These are phyloP conservation scores for Chloroceryle inda DNA, from an alignment of 2,797 vertebrate species.

Conservation along the genomic window DNA sequence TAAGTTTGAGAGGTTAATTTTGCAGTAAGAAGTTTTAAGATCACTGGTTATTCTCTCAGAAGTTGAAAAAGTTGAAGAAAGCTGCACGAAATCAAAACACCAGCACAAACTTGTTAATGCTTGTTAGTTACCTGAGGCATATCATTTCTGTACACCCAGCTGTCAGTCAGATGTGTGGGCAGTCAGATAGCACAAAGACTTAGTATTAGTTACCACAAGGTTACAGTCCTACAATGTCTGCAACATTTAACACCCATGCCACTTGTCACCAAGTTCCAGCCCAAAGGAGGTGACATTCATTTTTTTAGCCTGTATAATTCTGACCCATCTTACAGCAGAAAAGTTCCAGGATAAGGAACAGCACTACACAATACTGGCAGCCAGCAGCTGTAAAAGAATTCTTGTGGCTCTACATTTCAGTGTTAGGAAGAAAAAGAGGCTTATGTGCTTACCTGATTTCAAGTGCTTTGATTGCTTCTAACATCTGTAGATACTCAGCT, in stretches of 20 bases:
- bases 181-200: not conserved
- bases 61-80: not conserved
- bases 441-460: conserved; percentile 86
- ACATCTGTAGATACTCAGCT: conserved; percentile 98
- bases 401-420: not conserved
- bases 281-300: fast-evolving
- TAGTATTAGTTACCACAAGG: not conserved
- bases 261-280: fast-evolving
- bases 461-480: conserved; percentile 97
- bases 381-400: not conserved
- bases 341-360: not conserved
- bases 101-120: not conserved
- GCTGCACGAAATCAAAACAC: not conserved
- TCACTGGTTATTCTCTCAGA: not conserved
- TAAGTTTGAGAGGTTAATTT: not conserved
- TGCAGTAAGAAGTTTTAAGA: not conserved
- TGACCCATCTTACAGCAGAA: fast-evolving
- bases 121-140: not conserved
- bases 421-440: not conserved
- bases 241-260: not conserved
- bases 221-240: not conserved
- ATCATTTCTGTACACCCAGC: not conserved
- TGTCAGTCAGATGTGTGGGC: not conserved
- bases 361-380: not conserved
- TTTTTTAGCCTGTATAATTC: not conserved